Evolutionary conservation across 1,140 invertebrate genomes (phyloP).

Genomic region (Venturia canescens): DNA sequence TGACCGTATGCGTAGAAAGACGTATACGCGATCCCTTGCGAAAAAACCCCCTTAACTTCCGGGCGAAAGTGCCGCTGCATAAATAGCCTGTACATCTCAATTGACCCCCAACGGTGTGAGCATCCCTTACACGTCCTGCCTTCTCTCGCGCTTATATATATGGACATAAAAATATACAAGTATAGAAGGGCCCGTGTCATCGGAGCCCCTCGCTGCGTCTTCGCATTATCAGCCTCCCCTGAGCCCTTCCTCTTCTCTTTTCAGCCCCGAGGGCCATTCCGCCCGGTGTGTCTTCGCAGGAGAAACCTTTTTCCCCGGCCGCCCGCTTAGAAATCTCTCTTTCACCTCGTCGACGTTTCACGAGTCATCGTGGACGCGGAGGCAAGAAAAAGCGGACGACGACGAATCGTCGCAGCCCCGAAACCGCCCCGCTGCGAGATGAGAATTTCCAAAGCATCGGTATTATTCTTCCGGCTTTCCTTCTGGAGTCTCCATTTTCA

Average conservation of each 20-base stretch:
- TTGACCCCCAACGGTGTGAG: constrained; percentile 68
- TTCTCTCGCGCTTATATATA: constrained; percentile 51
- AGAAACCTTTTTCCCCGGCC: constrained; percentile 13
- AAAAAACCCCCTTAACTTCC: constrained; percentile 56
- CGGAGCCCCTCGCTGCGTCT: constrained; percentile 47
- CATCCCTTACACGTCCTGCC: constrained; percentile 70
- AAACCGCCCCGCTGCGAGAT: constrained; percentile 1
- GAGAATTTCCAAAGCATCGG: constrained; percentile 3
- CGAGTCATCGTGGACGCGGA: background rate
- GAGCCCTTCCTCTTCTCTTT: constrained; percentile 34
- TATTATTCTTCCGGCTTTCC: background rate
- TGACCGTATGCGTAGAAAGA: background rate
- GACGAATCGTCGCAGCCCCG: background rate
- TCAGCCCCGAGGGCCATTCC: background rate
- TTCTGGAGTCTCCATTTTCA: background rate
- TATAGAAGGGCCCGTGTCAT: constrained; percentile 31
- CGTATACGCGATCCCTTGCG: background rate
- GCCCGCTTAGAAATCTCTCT: background rate
- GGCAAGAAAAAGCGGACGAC: background rate
- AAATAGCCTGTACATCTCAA: constrained; percentile 72
- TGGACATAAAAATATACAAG: constrained; percentile 60
- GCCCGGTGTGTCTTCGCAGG: background rate
- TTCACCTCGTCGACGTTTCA: constrained; percentile 3
- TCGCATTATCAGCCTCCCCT: constrained; percentile 62
- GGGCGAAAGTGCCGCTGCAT: constrained; percentile 67